A percentile compares a stretch with the other conserved stretches of the same genome.
phyloP scores from a whole-genome alignment of 2,113 vertebrate species.

The Brachionichthys hirsutus region DNA sequence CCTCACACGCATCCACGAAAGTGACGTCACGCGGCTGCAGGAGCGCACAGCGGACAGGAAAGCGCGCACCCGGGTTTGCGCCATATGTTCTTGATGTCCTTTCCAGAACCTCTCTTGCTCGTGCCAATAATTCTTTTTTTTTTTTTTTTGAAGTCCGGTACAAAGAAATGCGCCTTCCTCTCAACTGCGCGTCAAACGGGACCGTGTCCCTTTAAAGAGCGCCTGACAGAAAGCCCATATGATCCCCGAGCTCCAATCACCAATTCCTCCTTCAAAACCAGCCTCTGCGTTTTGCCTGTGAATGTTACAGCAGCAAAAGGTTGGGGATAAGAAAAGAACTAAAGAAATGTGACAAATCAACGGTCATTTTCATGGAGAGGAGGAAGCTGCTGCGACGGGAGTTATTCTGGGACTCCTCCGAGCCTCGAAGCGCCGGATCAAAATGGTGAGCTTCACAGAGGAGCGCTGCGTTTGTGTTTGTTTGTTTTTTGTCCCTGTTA shows the following conservation, averaged over 20 bases:
- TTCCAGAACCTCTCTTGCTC: not conserved
- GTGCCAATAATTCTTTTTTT: too few relatives aligned
- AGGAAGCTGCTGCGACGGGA: constrained; percentile 74
- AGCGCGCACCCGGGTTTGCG: constrained; percentile 50
- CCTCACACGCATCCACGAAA: constrained; percentile 36
- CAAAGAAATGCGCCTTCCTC: constrained; percentile 36
- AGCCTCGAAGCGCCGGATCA: constrained; percentile 80
- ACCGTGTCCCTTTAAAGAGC: constrained; percentile 87
- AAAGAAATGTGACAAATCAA: constrained; percentile 76
- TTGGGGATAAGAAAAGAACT: constrained; percentile 59
- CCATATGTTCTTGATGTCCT: constrained; percentile 36
- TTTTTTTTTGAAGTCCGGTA: constrained; percentile 12
- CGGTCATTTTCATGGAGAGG: constrained; percentile 81
- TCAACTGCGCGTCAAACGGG: constrained; percentile 51
- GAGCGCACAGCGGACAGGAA: constrained; percentile 34
- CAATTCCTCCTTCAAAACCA: constrained; percentile 79
- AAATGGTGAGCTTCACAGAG: constrained; percentile 84
- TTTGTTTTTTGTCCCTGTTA: constrained; percentile 52
- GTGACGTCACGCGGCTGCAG: constrained; percentile 57
- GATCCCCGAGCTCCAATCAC: constrained; percentile 90
- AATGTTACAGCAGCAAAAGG: constrained; percentile 70
- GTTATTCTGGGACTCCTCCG: constrained; percentile 79
- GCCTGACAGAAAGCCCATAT: constrained; percentile 87
- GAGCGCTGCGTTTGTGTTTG: constrained; percentile 54
- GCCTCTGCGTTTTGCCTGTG: constrained; percentile 78